Evolutionary conservation across 2,797 vertebrate species (phyloP).

Genomic region (Sorex maritimensis): DNA sequence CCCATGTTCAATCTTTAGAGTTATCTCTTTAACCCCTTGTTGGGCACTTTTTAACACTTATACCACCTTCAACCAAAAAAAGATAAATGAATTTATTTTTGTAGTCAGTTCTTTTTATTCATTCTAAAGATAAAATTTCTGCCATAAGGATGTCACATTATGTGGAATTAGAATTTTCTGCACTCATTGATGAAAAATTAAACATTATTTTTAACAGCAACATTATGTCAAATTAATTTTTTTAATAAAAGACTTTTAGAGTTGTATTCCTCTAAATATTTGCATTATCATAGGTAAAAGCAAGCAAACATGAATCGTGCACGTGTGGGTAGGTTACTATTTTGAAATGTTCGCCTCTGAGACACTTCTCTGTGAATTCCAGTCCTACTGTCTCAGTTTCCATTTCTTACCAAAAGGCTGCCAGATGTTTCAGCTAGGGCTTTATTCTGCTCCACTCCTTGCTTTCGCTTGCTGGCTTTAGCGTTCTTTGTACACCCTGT

Average conservation of each 20-base stretch:
- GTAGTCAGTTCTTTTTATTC: conserved; percentile 13
- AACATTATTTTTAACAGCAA: conserved; percentile 34
- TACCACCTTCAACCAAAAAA: too few relatives aligned
- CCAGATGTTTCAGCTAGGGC: conserved; percentile 35
- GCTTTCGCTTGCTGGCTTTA: conserved; percentile 11
- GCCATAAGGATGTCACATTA: not conserved
- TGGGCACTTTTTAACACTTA: not conserved
- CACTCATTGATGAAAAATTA: not conserved
- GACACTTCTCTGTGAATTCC: conserved; percentile 26
- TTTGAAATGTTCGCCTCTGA: conserved; percentile 72
- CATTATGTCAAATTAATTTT: conserved; percentile 29
- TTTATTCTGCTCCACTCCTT: conserved; percentile 19
- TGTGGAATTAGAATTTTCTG: conserved; percentile 11
- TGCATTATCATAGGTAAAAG: not conserved
- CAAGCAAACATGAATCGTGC: too few relatives aligned
- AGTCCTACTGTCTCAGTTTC: conserved; percentile 14
- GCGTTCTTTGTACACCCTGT: conserved; percentile 64
- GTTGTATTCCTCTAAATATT: conserved; percentile 30
- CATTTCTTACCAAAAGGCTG: conserved; percentile 7
- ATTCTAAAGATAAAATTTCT: conserved; percentile 18
- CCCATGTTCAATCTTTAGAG: too few relatives aligned
- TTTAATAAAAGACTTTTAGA: not conserved
- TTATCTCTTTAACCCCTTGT: not conserved
- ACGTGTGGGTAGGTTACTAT: not conserved
- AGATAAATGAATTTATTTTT: too few relatives aligned